Conservation (phyloP, 2,113 vertebrate genomes). For the Silurus meridionalis region DNA sequence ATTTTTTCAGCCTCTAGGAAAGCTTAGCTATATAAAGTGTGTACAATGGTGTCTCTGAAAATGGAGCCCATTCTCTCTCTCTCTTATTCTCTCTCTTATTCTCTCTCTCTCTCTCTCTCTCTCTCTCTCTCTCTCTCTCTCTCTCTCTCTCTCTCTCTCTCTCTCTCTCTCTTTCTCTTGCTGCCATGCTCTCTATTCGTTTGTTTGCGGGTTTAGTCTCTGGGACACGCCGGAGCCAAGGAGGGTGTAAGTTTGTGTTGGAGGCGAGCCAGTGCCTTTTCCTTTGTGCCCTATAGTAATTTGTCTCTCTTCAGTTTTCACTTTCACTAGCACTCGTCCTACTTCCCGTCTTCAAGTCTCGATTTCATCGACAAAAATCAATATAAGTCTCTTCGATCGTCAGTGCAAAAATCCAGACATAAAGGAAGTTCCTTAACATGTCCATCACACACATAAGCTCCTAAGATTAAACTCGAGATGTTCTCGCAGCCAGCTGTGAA, state of each 20-base stretch:
- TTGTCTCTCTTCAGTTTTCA: conserved; percentile 11
- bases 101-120: not conserved
- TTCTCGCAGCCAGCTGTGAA: conserved; percentile 9
- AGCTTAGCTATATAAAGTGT: not conserved
- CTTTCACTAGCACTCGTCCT: not conserved
- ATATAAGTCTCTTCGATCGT: not conserved
- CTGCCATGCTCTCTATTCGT: not conserved
- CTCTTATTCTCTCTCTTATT: not conserved
- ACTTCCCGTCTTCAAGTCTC: conserved; percentile 8
- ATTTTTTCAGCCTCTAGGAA: not conserved
- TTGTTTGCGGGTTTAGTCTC: conserved; percentile 36
- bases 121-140: not conserved
- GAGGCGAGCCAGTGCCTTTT: conserved; percentile 33
- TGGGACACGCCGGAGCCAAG: conserved; percentile 30
- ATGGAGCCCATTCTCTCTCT: not conserved
- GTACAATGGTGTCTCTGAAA: not conserved
- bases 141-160: too few relatives aligned
- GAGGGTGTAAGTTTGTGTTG: conserved; percentile 21
- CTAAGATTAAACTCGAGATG: conserved; percentile 16
- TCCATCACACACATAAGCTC: not conserved
- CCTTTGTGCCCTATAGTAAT: conserved; percentile 17
- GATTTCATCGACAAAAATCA: conserved; percentile 6
- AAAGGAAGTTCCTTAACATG: not conserved
- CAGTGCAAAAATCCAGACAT: not conserved
- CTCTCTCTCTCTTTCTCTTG: not conserved